Conservation (phyloP, 1,140 invertebrate genomes). For the Cecropterus lyciades region DNA sequence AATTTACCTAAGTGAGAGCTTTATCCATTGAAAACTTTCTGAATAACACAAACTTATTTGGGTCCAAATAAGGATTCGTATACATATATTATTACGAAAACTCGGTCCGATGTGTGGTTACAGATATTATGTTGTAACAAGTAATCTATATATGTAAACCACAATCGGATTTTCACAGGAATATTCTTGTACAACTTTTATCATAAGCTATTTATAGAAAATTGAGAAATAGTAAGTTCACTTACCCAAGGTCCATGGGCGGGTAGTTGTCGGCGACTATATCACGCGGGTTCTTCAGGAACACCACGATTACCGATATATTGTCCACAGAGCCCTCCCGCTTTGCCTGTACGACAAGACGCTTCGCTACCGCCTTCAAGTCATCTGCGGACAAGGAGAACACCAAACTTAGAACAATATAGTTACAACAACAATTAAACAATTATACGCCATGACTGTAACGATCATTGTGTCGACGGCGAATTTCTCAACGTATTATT, state of each 20-base stretch:
- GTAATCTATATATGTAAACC: neutral
- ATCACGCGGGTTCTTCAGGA: slow-evolving; percentile 89
- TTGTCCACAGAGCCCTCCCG: slow-evolving; percentile 92
- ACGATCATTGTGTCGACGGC: slow-evolving; percentile 22
- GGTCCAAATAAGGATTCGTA: neutral
- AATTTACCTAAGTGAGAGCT: neutral
- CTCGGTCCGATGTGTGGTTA: neutral
- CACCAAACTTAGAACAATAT: slow-evolving; percentile 23
- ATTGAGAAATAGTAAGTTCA: slow-evolving; percentile 6
- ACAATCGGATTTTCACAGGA: neutral
- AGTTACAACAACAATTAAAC: slow-evolving; percentile 18
- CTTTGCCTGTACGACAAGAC: slow-evolving; percentile 90
- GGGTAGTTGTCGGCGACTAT: slow-evolving; percentile 84
- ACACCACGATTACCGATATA: slow-evolving; percentile 94
- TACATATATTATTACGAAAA: neutral
- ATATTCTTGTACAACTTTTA: neutral
- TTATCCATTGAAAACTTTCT: too few species aligned
- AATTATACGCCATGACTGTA: slow-evolving; percentile 4
- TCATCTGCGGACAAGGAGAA: slow-evolving; percentile 83
- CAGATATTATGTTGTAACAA: neutral
- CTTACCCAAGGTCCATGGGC: slow-evolving; percentile 82
- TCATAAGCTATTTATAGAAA: neutral
- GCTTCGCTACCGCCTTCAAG: slow-evolving; percentile 86
- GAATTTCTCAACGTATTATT: slow-evolving; percentile 56
- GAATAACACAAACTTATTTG: too few species aligned